These are phyloP conservation scores for Hormiphora californensis DNA, from an alignment of 37 sponge, comb jelly and placozoan species.

Conservation along the genomic window DNA sequence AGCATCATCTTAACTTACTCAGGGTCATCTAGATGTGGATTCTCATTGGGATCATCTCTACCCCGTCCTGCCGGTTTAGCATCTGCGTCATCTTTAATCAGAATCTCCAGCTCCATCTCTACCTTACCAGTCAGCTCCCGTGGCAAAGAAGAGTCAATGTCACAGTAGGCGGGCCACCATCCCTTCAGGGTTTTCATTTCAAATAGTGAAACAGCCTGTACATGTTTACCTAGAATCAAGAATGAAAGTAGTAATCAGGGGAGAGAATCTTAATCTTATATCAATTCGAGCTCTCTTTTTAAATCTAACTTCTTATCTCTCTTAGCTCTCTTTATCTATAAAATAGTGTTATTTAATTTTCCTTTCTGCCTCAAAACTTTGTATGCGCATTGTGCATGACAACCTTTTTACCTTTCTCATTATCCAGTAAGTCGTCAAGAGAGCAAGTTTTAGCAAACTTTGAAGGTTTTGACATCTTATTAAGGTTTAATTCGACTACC, in stretches of 20 bases:
- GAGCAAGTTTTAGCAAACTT: conserved; percentile 31
- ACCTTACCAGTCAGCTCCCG: conserved; percentile 57
- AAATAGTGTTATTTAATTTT: too few relatives aligned
- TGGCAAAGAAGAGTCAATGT: conserved; percentile 26
- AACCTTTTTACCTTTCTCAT: neutral
- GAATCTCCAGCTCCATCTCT: conserved; percentile 60
- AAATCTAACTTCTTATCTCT: too few relatives aligned
- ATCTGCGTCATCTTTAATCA: conserved; percentile 59
- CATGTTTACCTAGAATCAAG: neutral
- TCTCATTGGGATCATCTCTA: conserved; percentile 60
- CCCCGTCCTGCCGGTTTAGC: conserved; percentile 62
- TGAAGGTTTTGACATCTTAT: conserved; percentile 39
- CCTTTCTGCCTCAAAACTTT: too few relatives aligned
- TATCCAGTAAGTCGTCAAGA: conserved; percentile 31
- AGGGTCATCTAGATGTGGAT: conserved; percentile 59
- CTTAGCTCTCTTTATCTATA: too few relatives aligned
- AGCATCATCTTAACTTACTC: conserved; percentile 20
- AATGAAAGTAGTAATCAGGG: neutral
- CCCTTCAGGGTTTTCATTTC: conserved; percentile 59
- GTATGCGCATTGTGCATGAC: too few relatives aligned
- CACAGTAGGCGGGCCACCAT: conserved; percentile 62
- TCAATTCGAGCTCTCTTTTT: neutral
- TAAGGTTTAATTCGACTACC: conserved; percentile 53
- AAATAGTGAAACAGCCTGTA: conserved; percentile 55
- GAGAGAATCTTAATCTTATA: neutral